phyloP scores from a whole-genome alignment of 2,888 invertebrate genomes.

The Netelia fuscicornis region DNA sequence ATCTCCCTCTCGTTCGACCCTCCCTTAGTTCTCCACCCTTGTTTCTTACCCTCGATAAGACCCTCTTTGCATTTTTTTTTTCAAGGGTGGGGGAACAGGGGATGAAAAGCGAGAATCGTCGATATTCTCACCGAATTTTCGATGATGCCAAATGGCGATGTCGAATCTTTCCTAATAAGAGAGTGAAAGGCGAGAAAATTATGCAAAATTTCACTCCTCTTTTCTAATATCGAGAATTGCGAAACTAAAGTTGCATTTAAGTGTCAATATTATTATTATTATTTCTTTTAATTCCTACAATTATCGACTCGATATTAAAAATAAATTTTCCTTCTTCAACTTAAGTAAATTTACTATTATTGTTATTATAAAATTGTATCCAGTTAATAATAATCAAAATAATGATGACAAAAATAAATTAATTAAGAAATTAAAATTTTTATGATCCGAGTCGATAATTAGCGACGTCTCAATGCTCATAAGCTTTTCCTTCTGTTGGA shows the following conservation, averaged over 20 bases:
- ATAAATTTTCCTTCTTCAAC: too few relatives aligned
- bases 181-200: background rate
- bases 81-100: constrained; percentile 55
- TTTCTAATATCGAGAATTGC: background rate
- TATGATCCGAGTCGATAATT: background rate
- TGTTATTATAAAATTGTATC: background rate
- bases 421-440: background rate
- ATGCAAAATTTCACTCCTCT: constrained; percentile 31
- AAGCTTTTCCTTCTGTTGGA: background rate
- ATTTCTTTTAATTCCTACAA: background rate
- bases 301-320: background rate
- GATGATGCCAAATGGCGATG: constrained; percentile 24
- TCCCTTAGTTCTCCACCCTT: constrained; percentile 28
- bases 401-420: background rate
- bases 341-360: background rate
- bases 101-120: constrained; percentile 54
- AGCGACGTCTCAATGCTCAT: constrained; percentile 25
- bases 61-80: constrained; percentile 76
- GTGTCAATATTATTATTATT: background rate
- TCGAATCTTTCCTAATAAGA: constrained; percentile 44
- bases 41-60: constrained; percentile 57
- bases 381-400: too few relatives aligned
- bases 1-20: constrained; percentile 60
- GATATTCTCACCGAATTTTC: constrained; percentile 65
- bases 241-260: background rate